Evolutionary conservation across 2,113 vertebrate species (phyloP).

Genomic region (Tiliqua scincoides): DNA sequence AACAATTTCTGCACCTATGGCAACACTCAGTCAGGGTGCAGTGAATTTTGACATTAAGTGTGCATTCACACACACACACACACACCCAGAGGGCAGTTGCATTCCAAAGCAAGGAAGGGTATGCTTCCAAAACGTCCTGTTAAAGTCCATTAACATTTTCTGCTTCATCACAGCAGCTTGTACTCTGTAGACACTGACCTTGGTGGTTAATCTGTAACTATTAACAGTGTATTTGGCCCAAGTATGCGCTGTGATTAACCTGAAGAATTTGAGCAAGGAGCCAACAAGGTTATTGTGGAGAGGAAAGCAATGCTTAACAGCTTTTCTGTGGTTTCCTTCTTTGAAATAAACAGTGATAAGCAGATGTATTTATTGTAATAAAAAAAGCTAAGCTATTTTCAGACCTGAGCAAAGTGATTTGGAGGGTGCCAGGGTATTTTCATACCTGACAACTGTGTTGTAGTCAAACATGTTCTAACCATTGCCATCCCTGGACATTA

Average conservation of each 20-base stretch:
- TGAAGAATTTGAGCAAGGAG: constrained; percentile 18
- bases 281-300: constrained; percentile 13
- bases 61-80: too few species aligned
- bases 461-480: too few species aligned
- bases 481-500: too few species aligned
- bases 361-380: not conserved
- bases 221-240: constrained; percentile 37
- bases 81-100: not conserved
- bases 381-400: constrained; percentile 8
- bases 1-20: not conserved
- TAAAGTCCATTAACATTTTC: constrained; percentile 35
- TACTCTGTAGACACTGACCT: constrained; percentile 14
- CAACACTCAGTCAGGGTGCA: not conserved
- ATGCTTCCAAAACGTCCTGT: constrained; percentile 21
- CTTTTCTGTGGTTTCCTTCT: not conserved
- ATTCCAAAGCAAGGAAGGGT: not conserved
- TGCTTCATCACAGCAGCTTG: constrained; percentile 8
- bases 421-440: too few species aligned
- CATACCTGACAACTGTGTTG: too few species aligned
- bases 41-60: not conserved
- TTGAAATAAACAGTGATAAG: not conserved
- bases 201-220: constrained; percentile 49
- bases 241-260: constrained; percentile 27
- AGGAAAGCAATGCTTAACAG: constrained; percentile 24
- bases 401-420: not conserved